Percentiles rank a stretch among this genome's conserved stretches.
phyloP scores from a whole-genome alignment of 2,113 vertebrate genomes.

The Trochalopteron elliotii region DNA sequence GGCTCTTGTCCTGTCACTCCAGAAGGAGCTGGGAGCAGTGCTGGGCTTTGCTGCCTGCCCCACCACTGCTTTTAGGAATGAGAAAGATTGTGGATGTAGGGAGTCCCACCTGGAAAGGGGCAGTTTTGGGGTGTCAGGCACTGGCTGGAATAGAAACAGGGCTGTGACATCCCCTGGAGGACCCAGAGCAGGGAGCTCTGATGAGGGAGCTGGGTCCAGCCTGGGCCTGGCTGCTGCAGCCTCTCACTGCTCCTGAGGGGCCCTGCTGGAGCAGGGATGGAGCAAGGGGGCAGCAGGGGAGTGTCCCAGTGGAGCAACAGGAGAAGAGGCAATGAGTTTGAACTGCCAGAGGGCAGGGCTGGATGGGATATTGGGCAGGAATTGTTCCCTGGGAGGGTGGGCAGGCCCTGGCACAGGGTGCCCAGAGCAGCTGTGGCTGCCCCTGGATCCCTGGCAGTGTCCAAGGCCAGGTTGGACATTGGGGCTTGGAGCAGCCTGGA shows the following conservation, averaged over 20 bases:
- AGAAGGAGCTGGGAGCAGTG: neutral
- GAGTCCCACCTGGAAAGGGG: neutral
- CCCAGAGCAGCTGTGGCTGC: neutral
- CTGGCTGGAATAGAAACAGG: neutral
- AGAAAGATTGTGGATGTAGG: accelerated
- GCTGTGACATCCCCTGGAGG: neutral
- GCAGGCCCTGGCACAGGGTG: neutral
- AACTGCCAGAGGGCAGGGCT: accelerated
- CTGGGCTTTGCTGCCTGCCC: neutral
- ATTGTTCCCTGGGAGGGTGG: neutral
- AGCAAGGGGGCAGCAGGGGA: neutral
- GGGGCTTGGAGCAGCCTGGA: neutral
- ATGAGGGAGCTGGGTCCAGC: neutral
- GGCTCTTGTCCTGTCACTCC: neutral
- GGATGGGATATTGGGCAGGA: neutral
- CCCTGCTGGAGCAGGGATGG: neutral
- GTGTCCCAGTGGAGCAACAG: neutral
- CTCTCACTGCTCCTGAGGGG: accelerated
- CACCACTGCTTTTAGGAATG: neutral
- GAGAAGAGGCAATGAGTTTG: neutral
- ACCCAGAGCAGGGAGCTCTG: neutral
- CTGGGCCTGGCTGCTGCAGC: neutral
- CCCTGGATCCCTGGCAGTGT: neutral
- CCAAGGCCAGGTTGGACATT: neutral
- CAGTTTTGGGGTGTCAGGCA: neutral